phyloP scores from a whole-genome alignment of 2,113 vertebrate species.

The Poeciliopsis turrubarensis region DNA sequence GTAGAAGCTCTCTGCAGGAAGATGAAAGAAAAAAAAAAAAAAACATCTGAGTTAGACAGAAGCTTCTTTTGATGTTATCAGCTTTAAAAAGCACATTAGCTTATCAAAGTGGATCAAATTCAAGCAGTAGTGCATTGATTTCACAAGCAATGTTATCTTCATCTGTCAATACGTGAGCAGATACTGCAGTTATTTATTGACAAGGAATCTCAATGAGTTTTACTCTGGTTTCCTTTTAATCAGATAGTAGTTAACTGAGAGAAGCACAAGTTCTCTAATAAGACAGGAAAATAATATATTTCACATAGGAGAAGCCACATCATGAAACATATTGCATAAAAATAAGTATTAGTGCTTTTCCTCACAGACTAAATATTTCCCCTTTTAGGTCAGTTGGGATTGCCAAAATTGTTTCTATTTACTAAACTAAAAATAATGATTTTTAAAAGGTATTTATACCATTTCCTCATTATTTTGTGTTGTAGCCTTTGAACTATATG shows the following conservation, averaged over 20 bases:
- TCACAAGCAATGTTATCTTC: conserved; percentile 19
- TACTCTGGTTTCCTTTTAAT: background rate
- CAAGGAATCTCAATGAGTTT: background rate
- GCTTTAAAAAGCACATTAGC: background rate
- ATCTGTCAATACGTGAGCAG: conserved; percentile 4
- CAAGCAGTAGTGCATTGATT: conserved; percentile 14
- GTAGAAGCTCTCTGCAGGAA: conserved; percentile 87
- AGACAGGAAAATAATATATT: background rate
- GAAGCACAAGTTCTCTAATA: background rate
- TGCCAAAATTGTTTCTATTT: too few relatives aligned
- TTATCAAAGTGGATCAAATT: background rate
- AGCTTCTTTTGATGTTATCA: background rate
- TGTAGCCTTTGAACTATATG: too few relatives aligned
- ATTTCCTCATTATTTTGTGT: too few relatives aligned
- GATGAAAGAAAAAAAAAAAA: background rate
- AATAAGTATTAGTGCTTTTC: too few relatives aligned
- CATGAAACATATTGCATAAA: too few relatives aligned
- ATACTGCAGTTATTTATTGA: conserved; percentile 1
- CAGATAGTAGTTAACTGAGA: background rate
- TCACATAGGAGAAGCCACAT: background rate
- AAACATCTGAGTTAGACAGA: background rate
- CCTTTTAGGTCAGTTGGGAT: too few relatives aligned
- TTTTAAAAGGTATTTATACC: too few relatives aligned
- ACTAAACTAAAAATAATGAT: too few relatives aligned
- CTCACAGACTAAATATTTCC: too few relatives aligned